Percentiles rank a stretch among this genome's conserved stretches.
Evolutionary conservation across 35 echinoderm and acorn worm genomes (phyloP).

Genomic region (Heliocidaris erythrogramma): DNA sequence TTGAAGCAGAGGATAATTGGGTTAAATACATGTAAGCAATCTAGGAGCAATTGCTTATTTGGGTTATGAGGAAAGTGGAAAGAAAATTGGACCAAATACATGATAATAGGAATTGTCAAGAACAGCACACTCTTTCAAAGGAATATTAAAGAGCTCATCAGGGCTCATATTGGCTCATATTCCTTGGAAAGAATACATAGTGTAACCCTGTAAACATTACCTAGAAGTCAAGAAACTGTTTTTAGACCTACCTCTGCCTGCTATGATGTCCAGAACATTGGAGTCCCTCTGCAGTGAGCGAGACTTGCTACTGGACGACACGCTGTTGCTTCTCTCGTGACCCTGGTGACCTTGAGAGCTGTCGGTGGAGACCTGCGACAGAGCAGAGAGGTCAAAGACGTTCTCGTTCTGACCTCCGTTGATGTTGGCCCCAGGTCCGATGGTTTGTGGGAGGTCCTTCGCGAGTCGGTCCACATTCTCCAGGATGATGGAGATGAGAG

Average conservation of each 20-base stretch:
- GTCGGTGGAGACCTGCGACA: constrained; percentile 31
- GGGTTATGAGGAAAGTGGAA: no score
- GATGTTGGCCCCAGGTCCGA: constrained; percentile 45
- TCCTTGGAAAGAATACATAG: no score
- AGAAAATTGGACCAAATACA: no score
- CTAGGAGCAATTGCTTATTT: no score
- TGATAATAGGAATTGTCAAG: no score
- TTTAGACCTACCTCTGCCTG: constrained; percentile 80
- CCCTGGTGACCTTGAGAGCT: constrained; percentile 35
- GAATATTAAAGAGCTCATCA: no score
- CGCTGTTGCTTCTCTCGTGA: constrained; percentile 72
- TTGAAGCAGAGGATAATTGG: no score
- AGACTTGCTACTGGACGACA: constrained; percentile 58
- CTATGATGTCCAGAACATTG: constrained; percentile 81
- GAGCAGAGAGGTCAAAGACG: constrained; percentile 40
- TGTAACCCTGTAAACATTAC: no score
- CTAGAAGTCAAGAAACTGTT: background rate
- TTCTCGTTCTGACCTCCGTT: constrained; percentile 20
- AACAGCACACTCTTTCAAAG: no score
- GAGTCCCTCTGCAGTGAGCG: constrained; percentile 85
- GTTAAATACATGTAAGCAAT: no score
- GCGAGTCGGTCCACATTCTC: constrained; percentile 84
- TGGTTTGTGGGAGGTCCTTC: constrained; percentile 58
- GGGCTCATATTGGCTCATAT: no score
- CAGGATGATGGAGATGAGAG: constrained; percentile 89